phyloP scores from a whole-genome alignment of 2,113 vertebrate genomes.

The Gallinago jamesoni region DNA sequence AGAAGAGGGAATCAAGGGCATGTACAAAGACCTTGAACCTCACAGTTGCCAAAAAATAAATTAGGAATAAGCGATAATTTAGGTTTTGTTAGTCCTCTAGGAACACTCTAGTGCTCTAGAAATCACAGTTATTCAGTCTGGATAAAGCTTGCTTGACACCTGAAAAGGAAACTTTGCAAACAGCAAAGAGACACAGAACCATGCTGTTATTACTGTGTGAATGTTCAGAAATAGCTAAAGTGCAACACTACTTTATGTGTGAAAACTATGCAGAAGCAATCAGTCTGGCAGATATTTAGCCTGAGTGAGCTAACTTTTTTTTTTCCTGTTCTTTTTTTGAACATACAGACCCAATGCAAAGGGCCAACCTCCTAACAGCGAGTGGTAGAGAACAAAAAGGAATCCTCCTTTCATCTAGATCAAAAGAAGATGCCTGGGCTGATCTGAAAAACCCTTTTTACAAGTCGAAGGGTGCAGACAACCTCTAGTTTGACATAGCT shows the following conservation, averaged over 20 bases:
- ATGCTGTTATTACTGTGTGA: not conserved
- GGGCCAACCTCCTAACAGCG: not conserved
- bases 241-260: not conserved
- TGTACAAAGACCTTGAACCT: not conserved
- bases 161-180: not conserved
- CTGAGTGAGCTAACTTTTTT: not conserved
- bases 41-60: rapidly evolving
- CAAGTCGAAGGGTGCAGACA: not conserved
- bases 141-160: not conserved
- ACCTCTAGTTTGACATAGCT: not conserved
- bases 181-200: not conserved
- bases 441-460: not conserved
- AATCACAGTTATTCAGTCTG: not conserved
- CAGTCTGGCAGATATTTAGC: not conserved
- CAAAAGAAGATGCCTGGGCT: not conserved
- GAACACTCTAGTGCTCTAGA: not conserved
- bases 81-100: not conserved
- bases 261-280: not conserved
- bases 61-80: not conserved
- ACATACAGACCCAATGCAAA: not conserved
- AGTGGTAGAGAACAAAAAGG: not conserved
- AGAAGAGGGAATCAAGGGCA: not conserved
- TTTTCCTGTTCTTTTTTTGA: not conserved
- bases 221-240: not conserved
- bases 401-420: constrained; percentile 3